Conservation (phyloP, 2,797 vertebrate genomes). For the Rallus crepitans region DNA sequence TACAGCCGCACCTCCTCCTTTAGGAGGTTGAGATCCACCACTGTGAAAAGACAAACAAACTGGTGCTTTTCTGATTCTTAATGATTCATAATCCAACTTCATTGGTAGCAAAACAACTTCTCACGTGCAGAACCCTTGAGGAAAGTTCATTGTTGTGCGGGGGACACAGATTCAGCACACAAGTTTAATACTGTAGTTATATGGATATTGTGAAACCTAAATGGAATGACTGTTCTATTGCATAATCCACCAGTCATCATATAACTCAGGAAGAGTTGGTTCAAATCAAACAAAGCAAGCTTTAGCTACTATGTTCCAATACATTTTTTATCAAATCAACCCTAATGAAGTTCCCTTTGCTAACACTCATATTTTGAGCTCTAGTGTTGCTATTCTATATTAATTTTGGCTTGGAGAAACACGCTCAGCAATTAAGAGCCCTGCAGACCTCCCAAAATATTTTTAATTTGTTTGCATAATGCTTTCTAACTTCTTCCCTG, state of each 20-base stretch:
- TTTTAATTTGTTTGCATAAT: not conserved
- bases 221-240: accelerated
- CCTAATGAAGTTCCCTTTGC: not conserved
- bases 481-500: not conserved
- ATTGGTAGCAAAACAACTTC: not conserved
- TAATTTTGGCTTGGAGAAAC: not conserved
- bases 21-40: constrained; percentile 91
- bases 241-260: not conserved
- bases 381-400: not conserved
- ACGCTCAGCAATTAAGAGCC: not conserved
- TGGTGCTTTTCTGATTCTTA: not conserved
- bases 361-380: not conserved
- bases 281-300: not conserved
- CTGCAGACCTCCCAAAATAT: not conserved
- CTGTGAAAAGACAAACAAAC: constrained; percentile 51
- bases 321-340: not conserved
- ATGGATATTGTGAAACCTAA: not conserved
- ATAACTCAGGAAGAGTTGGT: not conserved
- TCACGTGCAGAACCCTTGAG: not conserved
- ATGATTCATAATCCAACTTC: not conserved
- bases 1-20: constrained; percentile 94
- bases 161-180: not conserved
- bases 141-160: not conserved
- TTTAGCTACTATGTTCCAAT: not conserved
- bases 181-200: not conserved